phyloP scores from a whole-genome alignment of 1,140 invertebrate genomes.

The Diorhabda elongata region DNA sequence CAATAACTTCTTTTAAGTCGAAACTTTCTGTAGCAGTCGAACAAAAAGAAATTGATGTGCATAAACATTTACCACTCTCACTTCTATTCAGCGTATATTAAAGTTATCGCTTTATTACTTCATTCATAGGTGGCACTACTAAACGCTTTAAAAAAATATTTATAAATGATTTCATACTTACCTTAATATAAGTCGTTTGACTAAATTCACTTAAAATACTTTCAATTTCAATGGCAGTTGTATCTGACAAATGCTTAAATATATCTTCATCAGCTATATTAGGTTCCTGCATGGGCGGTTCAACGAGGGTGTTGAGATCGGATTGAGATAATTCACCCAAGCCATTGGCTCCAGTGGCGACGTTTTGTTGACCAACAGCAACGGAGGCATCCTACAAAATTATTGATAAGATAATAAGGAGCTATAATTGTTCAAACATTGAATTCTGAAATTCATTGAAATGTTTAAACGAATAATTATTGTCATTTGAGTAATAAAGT shows the following conservation, averaged over 20 bases:
- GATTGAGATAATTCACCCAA: constrained; percentile 63
- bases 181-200: constrained; percentile 50
- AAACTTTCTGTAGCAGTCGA: too few species aligned
- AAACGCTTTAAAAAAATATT: too few species aligned
- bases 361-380: constrained; percentile 43
- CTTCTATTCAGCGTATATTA: too few species aligned
- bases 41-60: too few species aligned
- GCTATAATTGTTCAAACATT: too few species aligned
- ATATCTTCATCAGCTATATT: constrained; percentile 64
- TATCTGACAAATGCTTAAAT: constrained; percentile 65
- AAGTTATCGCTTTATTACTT: too few species aligned
- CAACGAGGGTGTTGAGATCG: constrained; percentile 61
- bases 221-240: constrained; percentile 58
- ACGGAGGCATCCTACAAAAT: constrained; percentile 48
- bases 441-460: too few species aligned
- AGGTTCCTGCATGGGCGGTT: constrained; percentile 49
- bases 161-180: constrained; percentile 30
- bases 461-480: too few species aligned
- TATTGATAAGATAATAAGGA: not conserved
- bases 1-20: too few species aligned
- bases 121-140: too few species aligned
- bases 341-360: constrained; percentile 34
- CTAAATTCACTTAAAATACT: constrained; percentile 53
- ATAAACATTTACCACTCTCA: too few species aligned
- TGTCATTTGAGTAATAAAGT: too few species aligned